Percentiles rank a stretch among this genome's conserved stretches.
Evolutionary conservation across 2,113 vertebrate genomes (phyloP).

Genomic region (Columbina picui): DNA sequence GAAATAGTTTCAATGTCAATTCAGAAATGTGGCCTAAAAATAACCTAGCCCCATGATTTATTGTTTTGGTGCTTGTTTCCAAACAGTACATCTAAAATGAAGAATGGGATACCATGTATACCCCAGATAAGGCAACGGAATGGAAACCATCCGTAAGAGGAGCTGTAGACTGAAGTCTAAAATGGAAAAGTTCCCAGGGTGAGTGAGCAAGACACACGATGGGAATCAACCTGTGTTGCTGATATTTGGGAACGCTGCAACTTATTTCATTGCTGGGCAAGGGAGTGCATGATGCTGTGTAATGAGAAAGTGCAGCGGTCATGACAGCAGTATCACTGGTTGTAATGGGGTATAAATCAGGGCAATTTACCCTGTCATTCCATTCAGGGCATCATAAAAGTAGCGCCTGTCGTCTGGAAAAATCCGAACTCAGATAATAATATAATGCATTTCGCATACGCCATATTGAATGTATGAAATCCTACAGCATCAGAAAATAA

Average conservation of each 20-base stretch:
- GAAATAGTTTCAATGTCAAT: slow-evolving; percentile 56
- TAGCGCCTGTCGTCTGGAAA: slow-evolving; percentile 50
- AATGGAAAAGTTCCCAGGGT: slow-evolving; percentile 57
- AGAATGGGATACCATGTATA: slow-evolving; percentile 58
- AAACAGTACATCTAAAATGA: slow-evolving; percentile 66
- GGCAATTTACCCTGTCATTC: slow-evolving; percentile 20
- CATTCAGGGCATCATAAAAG: slow-evolving; percentile 53
- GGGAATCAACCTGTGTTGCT: not conserved
- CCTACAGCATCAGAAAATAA: slow-evolving; percentile 12
- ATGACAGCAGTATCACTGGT: not conserved
- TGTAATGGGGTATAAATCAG: slow-evolving; percentile 43
- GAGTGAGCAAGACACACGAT: not conserved
- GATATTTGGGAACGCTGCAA: not conserved
- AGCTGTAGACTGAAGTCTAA: not conserved
- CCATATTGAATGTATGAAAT: not conserved
- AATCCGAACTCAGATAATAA: slow-evolving; percentile 23
- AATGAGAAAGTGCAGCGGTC: slow-evolving; percentile 56
- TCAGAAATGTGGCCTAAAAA: slow-evolving; percentile 65
- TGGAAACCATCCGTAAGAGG: slow-evolving; percentile 26
- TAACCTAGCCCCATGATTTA: slow-evolving; percentile 70
- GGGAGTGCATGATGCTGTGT: not conserved
- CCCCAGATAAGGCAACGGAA: slow-evolving; percentile 53
- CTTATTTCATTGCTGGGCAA: not conserved
- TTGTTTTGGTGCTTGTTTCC: slow-evolving; percentile 66
- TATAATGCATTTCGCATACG: slow-evolving; percentile 14